These are phyloP conservation scores for Hylomyscus alleni DNA, from an alignment of 2,797 vertebrate species.

Conservation along the genomic window DNA sequence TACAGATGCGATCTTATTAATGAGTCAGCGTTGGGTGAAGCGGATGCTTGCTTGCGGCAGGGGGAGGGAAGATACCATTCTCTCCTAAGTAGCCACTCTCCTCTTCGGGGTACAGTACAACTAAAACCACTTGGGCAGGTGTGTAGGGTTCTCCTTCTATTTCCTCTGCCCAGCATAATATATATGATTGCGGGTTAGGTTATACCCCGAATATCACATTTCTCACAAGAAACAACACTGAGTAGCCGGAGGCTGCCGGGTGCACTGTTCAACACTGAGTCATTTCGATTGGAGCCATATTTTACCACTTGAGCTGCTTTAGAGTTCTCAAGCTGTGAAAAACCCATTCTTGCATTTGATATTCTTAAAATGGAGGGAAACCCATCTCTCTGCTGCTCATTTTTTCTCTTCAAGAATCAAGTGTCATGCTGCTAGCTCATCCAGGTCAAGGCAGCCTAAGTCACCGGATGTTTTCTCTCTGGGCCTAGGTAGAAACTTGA, in stretches of 20 bases:
- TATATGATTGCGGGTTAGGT: constrained; percentile 77
- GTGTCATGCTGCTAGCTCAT: background rate
- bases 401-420: constrained; percentile 64
- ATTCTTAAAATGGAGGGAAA: constrained; percentile 76
- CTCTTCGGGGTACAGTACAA: constrained; percentile 56
- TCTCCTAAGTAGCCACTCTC: constrained; percentile 1
- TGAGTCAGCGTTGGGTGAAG: constrained; percentile 75
- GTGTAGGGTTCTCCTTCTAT: constrained; percentile 37
- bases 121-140: constrained; percentile 53
- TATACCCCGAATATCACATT: constrained; percentile 82
- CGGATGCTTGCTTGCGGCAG: constrained; percentile 37
- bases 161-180: constrained; percentile 68
- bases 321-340: constrained; percentile 67
- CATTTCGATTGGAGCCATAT: constrained; percentile 87
- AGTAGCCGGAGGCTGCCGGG: constrained; percentile 83
- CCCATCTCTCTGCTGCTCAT: constrained; percentile 46
- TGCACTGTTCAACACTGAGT: constrained; percentile 84
- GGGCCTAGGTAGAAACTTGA: constrained; percentile 39
- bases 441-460: constrained; percentile 10
- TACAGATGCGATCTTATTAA: constrained; percentile 79
- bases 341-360: constrained; percentile 65
- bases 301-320: constrained; percentile 80
- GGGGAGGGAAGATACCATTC: background rate
- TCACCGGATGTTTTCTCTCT: constrained; percentile 67
- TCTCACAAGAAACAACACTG: constrained; percentile 84